Evolutionary conservation across 2,888 invertebrate species (phyloP).

Genomic region (Xestia xanthographa): DNA sequence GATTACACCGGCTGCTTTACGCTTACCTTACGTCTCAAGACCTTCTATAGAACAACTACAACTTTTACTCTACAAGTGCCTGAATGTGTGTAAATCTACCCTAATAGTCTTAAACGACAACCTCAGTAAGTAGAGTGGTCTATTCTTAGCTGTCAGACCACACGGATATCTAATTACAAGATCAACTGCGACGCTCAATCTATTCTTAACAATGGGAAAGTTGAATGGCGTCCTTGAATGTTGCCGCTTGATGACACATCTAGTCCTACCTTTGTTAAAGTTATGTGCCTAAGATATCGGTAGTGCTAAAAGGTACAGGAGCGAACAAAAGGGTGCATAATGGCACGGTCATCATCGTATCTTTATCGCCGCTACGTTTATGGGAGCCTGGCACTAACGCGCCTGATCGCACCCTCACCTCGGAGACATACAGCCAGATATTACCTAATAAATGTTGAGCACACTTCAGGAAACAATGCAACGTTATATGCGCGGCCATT

Average conservation of each 20-base stretch:
- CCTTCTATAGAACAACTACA: neutral
- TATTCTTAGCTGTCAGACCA: conserved; percentile 43
- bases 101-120: conserved; percentile 25
- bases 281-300: conserved; percentile 58
- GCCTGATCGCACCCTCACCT: conserved; percentile 53
- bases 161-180: conserved; percentile 58
- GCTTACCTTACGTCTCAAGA: neutral
- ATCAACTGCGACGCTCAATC: conserved; percentile 51
- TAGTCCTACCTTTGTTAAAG: conserved; percentile 47
- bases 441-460: conserved; percentile 55
- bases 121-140: conserved; percentile 7
- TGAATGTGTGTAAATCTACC: neutral
- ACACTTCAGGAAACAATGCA: conserved; percentile 65
- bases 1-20: neutral
- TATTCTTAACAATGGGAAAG: conserved; percentile 47
- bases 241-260: conserved; percentile 35
- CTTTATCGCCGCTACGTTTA: conserved; percentile 67
- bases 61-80: neutral
- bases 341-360: conserved; percentile 69
- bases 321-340: conserved; percentile 64
- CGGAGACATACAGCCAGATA: conserved; percentile 52
- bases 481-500: conserved; percentile 55
- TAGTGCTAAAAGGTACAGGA: conserved; percentile 54
- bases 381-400: conserved; percentile 58
- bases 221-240: conserved; percentile 48